These are phyloP conservation scores for Pharmacophagus antenor DNA, from an alignment of 2,888 invertebrate species.

Conservation along the genomic window DNA sequence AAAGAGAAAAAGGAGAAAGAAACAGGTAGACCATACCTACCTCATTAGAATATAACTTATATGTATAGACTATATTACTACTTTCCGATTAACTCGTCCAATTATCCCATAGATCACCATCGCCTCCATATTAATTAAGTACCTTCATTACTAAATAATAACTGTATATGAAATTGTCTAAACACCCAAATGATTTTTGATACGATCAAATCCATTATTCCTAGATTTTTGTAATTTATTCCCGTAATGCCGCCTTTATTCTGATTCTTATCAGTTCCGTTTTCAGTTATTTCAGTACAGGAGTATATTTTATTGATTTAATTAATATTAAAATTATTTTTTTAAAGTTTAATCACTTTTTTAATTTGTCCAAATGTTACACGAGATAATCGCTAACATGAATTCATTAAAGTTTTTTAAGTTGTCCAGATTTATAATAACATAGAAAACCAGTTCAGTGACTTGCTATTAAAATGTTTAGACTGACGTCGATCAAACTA, in stretches of 20 bases:
- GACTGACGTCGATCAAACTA: neutral
- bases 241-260: neutral
- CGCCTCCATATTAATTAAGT: neutral
- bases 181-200: too few species aligned
- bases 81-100: neutral
- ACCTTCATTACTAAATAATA: too few species aligned
- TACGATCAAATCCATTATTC: neutral
- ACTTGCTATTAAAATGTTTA: constrained; percentile 12
- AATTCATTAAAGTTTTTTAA: constrained; percentile 21
- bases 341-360: neutral
- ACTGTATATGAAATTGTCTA: too few species aligned
- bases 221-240: neutral
- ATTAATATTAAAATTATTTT: neutral
- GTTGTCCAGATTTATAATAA: constrained; percentile 7
- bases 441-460: constrained; percentile 18
- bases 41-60: neutral
- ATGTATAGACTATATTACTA: too few species aligned
- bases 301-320: neutral
- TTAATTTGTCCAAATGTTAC: constrained; percentile 10
- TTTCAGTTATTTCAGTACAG: neutral
- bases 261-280: neutral
- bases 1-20: too few species aligned
- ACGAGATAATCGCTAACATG: constrained; percentile 15
- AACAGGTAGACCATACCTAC: too few species aligned
- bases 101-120: neutral